phyloP scores from a whole-genome alignment of 2,888 invertebrate species.

The Melanostoma mellinum region DNA sequence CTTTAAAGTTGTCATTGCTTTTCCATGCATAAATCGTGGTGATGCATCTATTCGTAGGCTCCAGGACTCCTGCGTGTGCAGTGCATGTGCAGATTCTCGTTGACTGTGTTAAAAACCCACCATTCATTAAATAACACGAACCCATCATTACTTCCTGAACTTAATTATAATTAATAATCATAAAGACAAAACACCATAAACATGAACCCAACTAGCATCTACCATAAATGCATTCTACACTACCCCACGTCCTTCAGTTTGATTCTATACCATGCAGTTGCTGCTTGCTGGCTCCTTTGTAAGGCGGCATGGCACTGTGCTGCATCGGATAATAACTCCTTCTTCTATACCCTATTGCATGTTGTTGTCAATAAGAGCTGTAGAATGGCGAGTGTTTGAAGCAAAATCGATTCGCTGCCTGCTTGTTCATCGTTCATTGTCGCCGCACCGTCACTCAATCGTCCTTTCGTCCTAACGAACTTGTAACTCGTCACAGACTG shows the following conservation, averaged over 20 bases:
- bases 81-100: conserved; percentile 6
- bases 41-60: conserved; percentile 20
- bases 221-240: conserved; percentile 5
- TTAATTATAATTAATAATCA: conserved; percentile 72
- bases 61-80: background rate
- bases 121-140: conserved; percentile 63
- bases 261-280: background rate
- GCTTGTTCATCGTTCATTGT: conserved; percentile 60
- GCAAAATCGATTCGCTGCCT: conserved; percentile 54
- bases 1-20: background rate
- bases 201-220: conserved; percentile 49
- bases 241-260: conserved; percentile 11
- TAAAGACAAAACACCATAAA: conserved; percentile 66
- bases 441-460: conserved; percentile 62
- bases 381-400: conserved; percentile 48
- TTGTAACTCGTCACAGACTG: conserved; percentile 42
- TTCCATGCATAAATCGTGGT: conserved; percentile 18
- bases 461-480: conserved; percentile 57
- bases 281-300: background rate
- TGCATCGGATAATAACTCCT: conserved; percentile 2
- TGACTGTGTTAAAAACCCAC: conserved; percentile 30
- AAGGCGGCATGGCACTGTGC: background rate
- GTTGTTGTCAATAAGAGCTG: conserved; percentile 39
- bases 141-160: conserved; percentile 67
- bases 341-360: conserved; percentile 38